A percentile compares a stretch with the other conserved stretches of the same genome.
Evolutionary conservation across 2,113 vertebrate species (phyloP).

Genomic region (Dolichallabes microphthalmus): DNA sequence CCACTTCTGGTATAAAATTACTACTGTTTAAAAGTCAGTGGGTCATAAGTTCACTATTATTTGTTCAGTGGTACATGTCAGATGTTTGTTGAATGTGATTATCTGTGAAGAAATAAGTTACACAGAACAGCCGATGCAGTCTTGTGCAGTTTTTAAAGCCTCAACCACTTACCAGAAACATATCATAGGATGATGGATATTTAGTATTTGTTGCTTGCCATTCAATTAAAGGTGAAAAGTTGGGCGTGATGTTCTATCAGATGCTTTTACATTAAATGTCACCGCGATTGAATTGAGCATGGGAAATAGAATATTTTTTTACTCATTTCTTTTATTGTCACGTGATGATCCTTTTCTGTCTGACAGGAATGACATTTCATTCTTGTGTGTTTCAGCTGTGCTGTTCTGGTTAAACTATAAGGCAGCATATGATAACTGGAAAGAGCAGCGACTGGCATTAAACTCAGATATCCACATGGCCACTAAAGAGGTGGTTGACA

Average conservation of each 20-base stretch:
- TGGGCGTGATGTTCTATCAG: not conserved
- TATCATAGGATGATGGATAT: not conserved
- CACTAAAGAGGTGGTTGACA: constrained; percentile 96
- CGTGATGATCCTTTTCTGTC: not conserved
- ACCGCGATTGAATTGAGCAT: not conserved
- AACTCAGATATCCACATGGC: constrained; percentile 98
- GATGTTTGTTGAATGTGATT: not conserved
- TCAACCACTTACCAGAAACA: not conserved
- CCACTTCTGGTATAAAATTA: not conserved
- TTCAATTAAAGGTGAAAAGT: not conserved
- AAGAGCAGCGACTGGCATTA: constrained; percentile 93
- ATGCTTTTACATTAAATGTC: not conserved
- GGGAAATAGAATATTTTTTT: not conserved
- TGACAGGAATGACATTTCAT: not conserved
- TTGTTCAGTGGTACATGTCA: not conserved
- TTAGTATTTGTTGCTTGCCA: not conserved
- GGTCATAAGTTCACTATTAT: not conserved
- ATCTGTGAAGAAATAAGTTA: not conserved
- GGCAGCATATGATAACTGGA: constrained; percentile 98
- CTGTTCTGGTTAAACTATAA: constrained; percentile 99
- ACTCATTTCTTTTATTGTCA: not conserved
- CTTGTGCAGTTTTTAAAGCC: not conserved
- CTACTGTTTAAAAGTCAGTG: not conserved
- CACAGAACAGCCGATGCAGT: not conserved
- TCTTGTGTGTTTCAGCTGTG: constrained; percentile 78